These are phyloP conservation scores for Psilanteris sp. DNA, from an alignment of 1,140 invertebrate species.

Conservation along the genomic window DNA sequence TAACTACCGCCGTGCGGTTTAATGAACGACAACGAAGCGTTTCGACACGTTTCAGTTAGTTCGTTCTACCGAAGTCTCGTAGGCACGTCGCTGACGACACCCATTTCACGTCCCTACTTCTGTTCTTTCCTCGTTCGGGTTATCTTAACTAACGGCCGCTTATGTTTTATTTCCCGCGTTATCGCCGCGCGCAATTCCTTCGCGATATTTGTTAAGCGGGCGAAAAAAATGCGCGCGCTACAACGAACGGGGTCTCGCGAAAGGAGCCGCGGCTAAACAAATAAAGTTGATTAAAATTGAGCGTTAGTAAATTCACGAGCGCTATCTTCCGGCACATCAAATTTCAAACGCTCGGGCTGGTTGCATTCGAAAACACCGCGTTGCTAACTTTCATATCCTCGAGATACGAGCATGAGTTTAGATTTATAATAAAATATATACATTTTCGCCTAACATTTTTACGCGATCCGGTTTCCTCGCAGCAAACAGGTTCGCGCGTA, in stretches of 20 bases:
- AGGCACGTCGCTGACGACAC: conserved; percentile 8
- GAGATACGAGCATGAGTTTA: conserved; percentile 13
- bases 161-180: no score
- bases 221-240: no score
- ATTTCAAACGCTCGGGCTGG: neutral
- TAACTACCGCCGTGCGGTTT: conserved; percentile 64
- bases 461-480: conserved; percentile 13
- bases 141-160: neutral
- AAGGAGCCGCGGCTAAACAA: no score
- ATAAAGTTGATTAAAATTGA: neutral
- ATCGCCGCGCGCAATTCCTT: no score
- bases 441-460: conserved; percentile 22
- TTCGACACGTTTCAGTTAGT: conserved; percentile 70
- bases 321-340: conserved; percentile 1
- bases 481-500: conserved; percentile 33
- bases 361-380: neutral
- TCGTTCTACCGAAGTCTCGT: conserved; percentile 21
- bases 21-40: conserved; percentile 70
- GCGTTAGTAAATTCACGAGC: neutral
- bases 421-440: conserved; percentile 32
- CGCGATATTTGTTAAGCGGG: no score
- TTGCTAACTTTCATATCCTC: conserved; percentile 23
- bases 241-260: no score
- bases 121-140: neutral
- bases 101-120: neutral